Evolutionary conservation across 2,888 invertebrate species (phyloP).

Genomic region (Dolichopus griseipennis): DNA sequence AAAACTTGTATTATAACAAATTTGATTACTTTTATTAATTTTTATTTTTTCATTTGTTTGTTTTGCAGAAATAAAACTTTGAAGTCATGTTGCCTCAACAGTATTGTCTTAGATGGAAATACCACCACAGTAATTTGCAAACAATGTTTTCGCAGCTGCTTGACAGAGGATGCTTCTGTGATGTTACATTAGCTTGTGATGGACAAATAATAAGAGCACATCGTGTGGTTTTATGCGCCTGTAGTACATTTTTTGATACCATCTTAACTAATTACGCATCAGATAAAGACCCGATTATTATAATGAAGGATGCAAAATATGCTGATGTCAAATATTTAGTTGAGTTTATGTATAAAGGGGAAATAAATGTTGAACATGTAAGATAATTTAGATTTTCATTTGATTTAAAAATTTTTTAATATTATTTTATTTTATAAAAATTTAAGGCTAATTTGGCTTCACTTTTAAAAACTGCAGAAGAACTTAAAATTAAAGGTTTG

Average conservation of each 20-base stretch:
- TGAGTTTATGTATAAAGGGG: slow-evolving; percentile 93
- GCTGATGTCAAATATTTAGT: slow-evolving; percentile 82
- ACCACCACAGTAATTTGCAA: slow-evolving; percentile 84
- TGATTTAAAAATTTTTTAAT: too few species aligned
- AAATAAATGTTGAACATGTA: slow-evolving; percentile 90
- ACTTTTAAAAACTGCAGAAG: slow-evolving; percentile 83
- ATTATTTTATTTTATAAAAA: slow-evolving; percentile 15
- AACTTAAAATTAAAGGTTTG: slow-evolving; percentile 81
- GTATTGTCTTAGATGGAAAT: slow-evolving; percentile 87
- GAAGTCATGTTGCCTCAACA: slow-evolving; percentile 68
- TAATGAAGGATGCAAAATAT: slow-evolving; percentile 84
- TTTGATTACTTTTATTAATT: too few species aligned
- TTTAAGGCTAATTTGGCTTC: slow-evolving; percentile 77
- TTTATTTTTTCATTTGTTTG: too few species aligned
- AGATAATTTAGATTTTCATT: slow-evolving; percentile 40
- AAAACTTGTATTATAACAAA: too few species aligned
- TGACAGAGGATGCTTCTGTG: slow-evolving; percentile 81
- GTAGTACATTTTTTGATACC: slow-evolving; percentile 84
- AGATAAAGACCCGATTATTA: slow-evolving; percentile 72
- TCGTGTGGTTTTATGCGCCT: slow-evolving; percentile 74
- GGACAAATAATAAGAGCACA: slow-evolving; percentile 69
- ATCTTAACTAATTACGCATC: slow-evolving; percentile 69
- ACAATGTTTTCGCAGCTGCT: slow-evolving; percentile 81
- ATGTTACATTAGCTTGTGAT: slow-evolving; percentile 82
- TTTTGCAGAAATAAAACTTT: too few species aligned